Evolutionary conservation across 2,888 invertebrate genomes (phyloP), one percentile per base, ranked within the genome.

Genomic region (Nephrotoma guestfalica): DNA sequence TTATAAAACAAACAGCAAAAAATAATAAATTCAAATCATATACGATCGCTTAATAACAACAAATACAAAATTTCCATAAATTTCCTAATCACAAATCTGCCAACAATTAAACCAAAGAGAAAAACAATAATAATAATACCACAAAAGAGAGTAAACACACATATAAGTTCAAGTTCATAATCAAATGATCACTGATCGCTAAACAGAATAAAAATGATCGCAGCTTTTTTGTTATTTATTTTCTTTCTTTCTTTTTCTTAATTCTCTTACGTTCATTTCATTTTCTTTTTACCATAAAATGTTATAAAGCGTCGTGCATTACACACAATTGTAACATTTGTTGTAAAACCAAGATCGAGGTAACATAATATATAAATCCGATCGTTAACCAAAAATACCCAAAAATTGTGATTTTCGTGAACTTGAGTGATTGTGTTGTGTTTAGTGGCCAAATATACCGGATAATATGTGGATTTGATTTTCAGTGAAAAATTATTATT

Each of bases 221-320:
- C 71, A 71, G 71, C 71, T 6, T 43, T 43, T 11, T 4, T 43
- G 18, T 71, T 71, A 15, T 6, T 30, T 71, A 71, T 71, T 30
- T 71, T 71, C 71, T 71, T 71, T 71, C 71, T 71, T 71, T 71
- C 71, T 57, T 57, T 57, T 30, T 71, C 30, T 6, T 15, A 15
- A 71, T 71, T 71, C 71, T 71, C 71, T 71, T 71, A 30, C 30
- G 30, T 71, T 71, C 30, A 30, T 71, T 71, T 71, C 30, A 71
- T 71, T 71, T 71, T 71, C 30, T 71, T 71, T 71, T 71, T 71
- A 71, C 71, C 30, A 71, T 71, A 71, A 86, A 86, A 89, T 91
- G 90, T 91, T 91, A 91, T 91, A 91, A 91, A 91, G 91, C 90
- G 91, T 90, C 90, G 91, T 91, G 90, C 89, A 90, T 90, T 84